These are phyloP conservation scores for Epinotia demarniana DNA, from an alignment of 2,888 invertebrate species.

Conservation along the genomic window DNA sequence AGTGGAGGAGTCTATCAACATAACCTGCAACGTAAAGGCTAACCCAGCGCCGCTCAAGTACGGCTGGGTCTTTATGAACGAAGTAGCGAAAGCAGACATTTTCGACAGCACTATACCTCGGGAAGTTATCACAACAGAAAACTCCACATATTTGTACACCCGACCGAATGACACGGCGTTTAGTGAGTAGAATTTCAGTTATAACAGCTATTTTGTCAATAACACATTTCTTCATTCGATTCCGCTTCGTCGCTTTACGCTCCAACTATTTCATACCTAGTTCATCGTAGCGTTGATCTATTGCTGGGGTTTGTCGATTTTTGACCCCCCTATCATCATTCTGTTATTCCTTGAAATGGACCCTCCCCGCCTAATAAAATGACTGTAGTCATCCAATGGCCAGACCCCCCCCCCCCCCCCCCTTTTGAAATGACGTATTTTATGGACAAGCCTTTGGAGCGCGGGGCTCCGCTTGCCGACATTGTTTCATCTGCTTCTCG, in stretches of 20 bases:
- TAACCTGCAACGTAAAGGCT: constrained; percentile 70
- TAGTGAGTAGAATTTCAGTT: constrained; percentile 60
- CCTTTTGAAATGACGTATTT: too few species aligned
- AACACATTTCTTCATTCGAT: not conserved
- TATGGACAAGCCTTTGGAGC: too few species aligned
- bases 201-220: not conserved
- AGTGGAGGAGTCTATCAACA: constrained; percentile 68
- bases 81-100: constrained; percentile 58
- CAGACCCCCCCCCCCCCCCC: too few species aligned
- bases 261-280: not conserved
- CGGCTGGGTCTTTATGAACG: constrained; percentile 71
- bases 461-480: not conserved
- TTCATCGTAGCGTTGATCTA: not conserved
- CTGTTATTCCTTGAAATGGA: too few species aligned
- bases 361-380: too few species aligned
- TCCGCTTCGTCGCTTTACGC: not conserved
- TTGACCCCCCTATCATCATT: too few species aligned
- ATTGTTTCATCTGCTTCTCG: not conserved
- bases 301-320: too few species aligned
- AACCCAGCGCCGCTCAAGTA: constrained; percentile 67
- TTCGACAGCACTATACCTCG: constrained; percentile 57
- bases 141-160: constrained; percentile 61
- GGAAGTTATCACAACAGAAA: constrained; percentile 60
- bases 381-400: too few species aligned
- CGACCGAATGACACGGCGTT: constrained; percentile 67